Evolutionary conservation across 2,113 vertebrate genomes (phyloP).

Genomic region (Poecilia latipinna): DNA sequence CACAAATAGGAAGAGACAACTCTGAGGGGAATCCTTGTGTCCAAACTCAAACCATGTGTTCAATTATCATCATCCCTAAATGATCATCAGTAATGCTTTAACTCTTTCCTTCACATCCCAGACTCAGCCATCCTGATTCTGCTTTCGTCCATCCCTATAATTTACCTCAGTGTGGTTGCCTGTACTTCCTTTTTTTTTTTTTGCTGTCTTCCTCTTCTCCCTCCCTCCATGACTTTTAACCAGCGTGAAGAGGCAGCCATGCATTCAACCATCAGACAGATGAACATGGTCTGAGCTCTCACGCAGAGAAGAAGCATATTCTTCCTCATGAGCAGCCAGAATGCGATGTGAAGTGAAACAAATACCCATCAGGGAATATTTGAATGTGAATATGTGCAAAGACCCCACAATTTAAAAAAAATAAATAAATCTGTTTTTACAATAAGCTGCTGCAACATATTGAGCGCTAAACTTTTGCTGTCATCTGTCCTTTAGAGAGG

Average conservation of each 20-base stretch:
- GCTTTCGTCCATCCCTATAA: constrained; percentile 67
- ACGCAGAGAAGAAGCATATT: constrained; percentile 41
- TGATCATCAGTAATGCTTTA: constrained; percentile 74
- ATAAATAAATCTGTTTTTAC: not conserved
- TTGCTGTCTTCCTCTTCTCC: constrained; percentile 49
- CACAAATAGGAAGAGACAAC: constrained; percentile 30
- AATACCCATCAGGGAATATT: constrained; percentile 53
- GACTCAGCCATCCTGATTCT: constrained; percentile 53
- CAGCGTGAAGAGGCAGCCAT: constrained; percentile 79
- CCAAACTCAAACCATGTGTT: constrained; percentile 75
- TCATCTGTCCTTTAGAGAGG: constrained; percentile 13
- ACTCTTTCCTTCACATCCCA: constrained; percentile 71
- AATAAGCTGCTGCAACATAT: constrained; percentile 9
- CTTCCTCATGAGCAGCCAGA: constrained; percentile 54
- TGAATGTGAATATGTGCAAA: constrained; percentile 45
- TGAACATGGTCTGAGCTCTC: constrained; percentile 58
- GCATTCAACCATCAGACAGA: constrained; percentile 82
- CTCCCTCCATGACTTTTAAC: constrained; percentile 72
- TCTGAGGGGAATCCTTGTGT: constrained; percentile 41
- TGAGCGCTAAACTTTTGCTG: constrained; percentile 14
- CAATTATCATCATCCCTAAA: constrained; percentile 81
- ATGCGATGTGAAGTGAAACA: constrained; percentile 50
- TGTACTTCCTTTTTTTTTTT: constrained; percentile 49
- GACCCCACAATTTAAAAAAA: not conserved
- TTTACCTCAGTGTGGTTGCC: constrained; percentile 69